Base-by-base conservation (phyloP, 2,888 invertebrate species). In the Lissocephala sabroskyi region DNA sequence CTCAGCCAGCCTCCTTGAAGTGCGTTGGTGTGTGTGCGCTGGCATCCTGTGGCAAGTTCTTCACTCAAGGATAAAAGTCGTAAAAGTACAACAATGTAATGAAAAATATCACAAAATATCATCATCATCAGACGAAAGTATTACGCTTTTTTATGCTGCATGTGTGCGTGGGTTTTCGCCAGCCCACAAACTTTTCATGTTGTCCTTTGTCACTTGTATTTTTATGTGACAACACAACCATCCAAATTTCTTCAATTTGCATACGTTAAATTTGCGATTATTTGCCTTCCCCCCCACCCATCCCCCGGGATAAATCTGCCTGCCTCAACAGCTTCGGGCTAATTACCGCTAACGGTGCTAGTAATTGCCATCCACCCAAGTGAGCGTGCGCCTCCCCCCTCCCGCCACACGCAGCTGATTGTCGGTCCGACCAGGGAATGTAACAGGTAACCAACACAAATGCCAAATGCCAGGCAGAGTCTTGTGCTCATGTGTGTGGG, bases 21-120 rank as follows among this genome's bases (percentile, higher is more conserved):
- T 40, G 30, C 14, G 30, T 45, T 18, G 11, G 28, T 32, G 18
- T 33, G 19, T 37, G 35, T 42, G 44, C 44, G 14, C 13, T 57
- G 66, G 70, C 70, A 76, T 73, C 77, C 77, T 68, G 63, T 68
- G 54, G 62, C 66, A 65, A 76, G 73, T 78, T 64, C 79, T 79
- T 73, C 65, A 79, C 59, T 74, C 65, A 80, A 81, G 73, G 75
- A 80, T 78, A 75, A 68, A 67, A 73, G 76, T 75, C 67, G 65
- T 63, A 65, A 73, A 71, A 70, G 65, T 63, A 73, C 70, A 76
- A 76, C 73, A 76, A 68, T 76, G 74, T 73, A 59, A 71, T 76
- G 73, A 65, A 73, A 58, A 76, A 71, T 73, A 71, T 76, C 76
- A 56, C 55, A 61, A 61, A 76, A 73, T 71, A 76, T 71, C 62